Conservation (phyloP, 2,888 invertebrate genomes). For the Luffia ferchaultella region DNA sequence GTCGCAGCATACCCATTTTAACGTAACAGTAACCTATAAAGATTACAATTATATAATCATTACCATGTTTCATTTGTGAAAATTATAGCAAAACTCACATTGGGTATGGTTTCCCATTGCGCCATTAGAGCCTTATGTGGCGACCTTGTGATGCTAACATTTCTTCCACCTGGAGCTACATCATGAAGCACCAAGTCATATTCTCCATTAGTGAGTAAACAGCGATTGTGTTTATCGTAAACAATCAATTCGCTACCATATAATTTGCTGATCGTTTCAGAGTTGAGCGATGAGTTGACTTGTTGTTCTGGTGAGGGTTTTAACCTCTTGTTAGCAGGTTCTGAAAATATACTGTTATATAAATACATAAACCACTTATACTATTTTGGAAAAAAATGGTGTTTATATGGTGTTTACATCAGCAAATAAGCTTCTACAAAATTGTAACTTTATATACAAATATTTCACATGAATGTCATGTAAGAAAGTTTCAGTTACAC, state of each 20-base stretch:
- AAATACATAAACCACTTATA: too few relatives aligned
- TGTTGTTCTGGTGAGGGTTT: constrained; percentile 63
- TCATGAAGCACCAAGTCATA: constrained; percentile 89
- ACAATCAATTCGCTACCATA: constrained; percentile 86
- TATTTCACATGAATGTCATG: too few relatives aligned
- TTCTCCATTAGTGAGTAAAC: constrained; percentile 86
- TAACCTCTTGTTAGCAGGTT: constrained; percentile 75
- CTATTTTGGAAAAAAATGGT: constrained; percentile 1
- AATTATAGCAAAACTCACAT: constrained; percentile 54
- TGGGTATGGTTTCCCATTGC: constrained; percentile 69
- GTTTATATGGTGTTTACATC: not conserved
- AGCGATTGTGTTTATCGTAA: constrained; percentile 89
- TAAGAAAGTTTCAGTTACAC: too few relatives aligned
- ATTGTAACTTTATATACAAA: too few relatives aligned
- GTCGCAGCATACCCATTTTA: too few relatives aligned
- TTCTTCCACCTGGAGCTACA: constrained; percentile 71
- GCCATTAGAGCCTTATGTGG: constrained; percentile 60
- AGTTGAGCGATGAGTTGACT: constrained; percentile 23
- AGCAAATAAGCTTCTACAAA: too few relatives aligned
- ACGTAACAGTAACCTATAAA: too few relatives aligned
- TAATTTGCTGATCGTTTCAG: constrained; percentile 63
- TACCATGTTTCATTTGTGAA: too few relatives aligned
- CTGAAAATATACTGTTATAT: constrained; percentile 29
- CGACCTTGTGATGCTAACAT: constrained; percentile 47
- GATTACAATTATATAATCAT: too few relatives aligned